These are phyloP conservation scores for Apostichopus japonicus DNA, from an alignment of 35 echinoderm and acorn worm genomes.

Conservation along the genomic window DNA sequence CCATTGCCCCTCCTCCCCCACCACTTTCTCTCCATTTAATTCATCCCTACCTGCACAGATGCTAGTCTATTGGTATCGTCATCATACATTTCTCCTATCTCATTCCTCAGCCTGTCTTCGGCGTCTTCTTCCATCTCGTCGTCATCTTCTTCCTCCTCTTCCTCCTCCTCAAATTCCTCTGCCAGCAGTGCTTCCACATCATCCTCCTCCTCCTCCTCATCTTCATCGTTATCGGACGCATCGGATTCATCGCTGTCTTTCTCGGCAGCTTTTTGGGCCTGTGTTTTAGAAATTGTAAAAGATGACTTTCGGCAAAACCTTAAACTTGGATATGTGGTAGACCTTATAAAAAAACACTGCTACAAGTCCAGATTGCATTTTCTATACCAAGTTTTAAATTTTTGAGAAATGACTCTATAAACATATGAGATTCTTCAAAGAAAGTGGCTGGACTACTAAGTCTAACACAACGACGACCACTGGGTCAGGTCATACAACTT, in stretches of 20 bases:
- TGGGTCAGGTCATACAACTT: too few species aligned
- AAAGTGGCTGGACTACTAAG: too few species aligned
- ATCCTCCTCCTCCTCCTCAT: conserved; percentile 95
- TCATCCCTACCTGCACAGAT: conserved; percentile 71
- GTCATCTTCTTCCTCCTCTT: conserved; percentile 98
- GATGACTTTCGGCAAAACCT: not conserved
- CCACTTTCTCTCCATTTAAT: not conserved
- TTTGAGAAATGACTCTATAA: not conserved
- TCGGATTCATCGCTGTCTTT: conserved; percentile 98
- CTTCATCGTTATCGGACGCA: conserved; percentile 82
- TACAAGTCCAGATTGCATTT: too few species aligned
- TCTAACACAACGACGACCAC: too few species aligned
- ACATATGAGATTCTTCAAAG: not conserved
- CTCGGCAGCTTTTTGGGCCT: conserved; percentile 93
- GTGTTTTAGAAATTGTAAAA: not conserved
- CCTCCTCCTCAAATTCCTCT: conserved; percentile 99
- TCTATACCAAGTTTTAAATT: too few species aligned
- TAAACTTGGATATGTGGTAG: not conserved
- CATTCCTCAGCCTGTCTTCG: conserved; percentile 91
- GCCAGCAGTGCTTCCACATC: conserved; percentile 96
- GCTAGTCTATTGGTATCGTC: conserved; percentile 83
- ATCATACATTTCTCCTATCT: conserved; percentile 97
- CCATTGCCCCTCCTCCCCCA: not conserved
- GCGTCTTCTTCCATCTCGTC: conserved; percentile 97
- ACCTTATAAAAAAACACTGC: not conserved